Evolutionary conservation across 2,113 vertebrate genomes (phyloP).

Genomic region (Odontesthes bonariensis): DNA sequence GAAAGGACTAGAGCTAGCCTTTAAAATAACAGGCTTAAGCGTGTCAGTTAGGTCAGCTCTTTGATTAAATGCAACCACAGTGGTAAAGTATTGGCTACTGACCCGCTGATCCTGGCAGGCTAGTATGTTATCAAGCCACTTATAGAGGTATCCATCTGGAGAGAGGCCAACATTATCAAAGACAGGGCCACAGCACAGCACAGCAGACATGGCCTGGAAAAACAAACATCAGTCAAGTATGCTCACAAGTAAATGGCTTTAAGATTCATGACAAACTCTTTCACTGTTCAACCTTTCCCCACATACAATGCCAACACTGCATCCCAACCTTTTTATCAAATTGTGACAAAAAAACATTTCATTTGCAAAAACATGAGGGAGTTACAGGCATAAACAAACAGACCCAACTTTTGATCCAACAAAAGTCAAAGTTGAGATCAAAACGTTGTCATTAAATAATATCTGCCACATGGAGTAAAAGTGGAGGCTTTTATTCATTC

Average conservation of each 20-base stretch:
- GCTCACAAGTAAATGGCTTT: conserved; percentile 16
- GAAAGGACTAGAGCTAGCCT: conserved; percentile 16
- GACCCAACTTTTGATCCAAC: too few species aligned
- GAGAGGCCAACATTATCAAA: conserved; percentile 98
- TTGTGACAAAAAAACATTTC: neutral
- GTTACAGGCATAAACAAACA: too few species aligned
- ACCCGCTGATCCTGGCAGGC: conserved; percentile 96
- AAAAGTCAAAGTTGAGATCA: too few species aligned
- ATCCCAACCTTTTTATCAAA: neutral
- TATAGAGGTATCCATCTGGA: conserved; percentile 97
- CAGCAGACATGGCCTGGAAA: conserved; percentile 95
- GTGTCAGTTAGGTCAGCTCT: conserved; percentile 44
- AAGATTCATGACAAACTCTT: conserved; percentile 2
- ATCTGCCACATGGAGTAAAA: too few species aligned
- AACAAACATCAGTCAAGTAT: conserved; percentile 39
- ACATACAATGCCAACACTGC: neutral
- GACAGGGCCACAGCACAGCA: conserved; percentile 97
- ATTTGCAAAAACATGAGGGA: too few species aligned
- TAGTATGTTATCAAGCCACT: conserved; percentile 98
- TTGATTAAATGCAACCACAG: conserved; percentile 53
- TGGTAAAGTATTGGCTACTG: conserved; percentile 51
- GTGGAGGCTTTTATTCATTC: too few species aligned
- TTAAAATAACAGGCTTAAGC: conserved; percentile 33
- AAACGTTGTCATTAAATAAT: too few species aligned
- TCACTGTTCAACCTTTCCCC: neutral